Evolutionary conservation across 1,140 invertebrate genomes (phyloP).

Genomic region (Ostrea edulis): DNA sequence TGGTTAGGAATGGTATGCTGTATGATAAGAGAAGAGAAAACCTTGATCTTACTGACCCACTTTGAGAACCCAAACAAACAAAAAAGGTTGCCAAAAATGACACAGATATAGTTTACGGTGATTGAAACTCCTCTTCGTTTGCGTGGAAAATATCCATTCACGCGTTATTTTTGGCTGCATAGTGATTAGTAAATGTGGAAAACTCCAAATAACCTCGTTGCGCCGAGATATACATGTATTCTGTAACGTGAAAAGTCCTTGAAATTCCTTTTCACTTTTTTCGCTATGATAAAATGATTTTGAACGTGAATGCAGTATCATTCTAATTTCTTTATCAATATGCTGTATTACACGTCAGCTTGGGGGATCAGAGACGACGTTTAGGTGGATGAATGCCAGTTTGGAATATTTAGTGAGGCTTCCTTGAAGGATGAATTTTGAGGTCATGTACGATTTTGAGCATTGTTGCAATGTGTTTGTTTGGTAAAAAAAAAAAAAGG

Average conservation of each 20-base stretch:
- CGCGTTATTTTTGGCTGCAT: background rate
- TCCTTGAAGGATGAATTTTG: background rate
- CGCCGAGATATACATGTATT: background rate
- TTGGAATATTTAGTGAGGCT: background rate
- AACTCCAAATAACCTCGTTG: background rate
- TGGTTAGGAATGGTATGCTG: background rate
- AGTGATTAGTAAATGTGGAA: background rate
- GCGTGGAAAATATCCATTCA: background rate
- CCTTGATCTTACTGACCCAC: background rate
- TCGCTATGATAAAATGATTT: too few species aligned
- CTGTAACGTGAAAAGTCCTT: background rate
- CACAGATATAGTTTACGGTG: background rate
- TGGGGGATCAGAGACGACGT: too few species aligned
- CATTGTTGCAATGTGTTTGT: background rate
- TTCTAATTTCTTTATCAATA: background rate
- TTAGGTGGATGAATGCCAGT: too few species aligned
- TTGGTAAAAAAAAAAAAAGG: too few species aligned
- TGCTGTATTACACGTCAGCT: too few species aligned
- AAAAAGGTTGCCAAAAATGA: background rate
- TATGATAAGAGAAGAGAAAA: background rate
- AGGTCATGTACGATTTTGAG: background rate
- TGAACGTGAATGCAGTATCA: background rate
- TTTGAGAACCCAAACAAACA: conserved; percentile 4
- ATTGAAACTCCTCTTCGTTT: background rate
- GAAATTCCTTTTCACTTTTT: background rate